Evolutionary conservation across 2,888 invertebrate genomes (phyloP), one percentile per base, ranked within the genome.

Genomic region (Tethea ocularis): DNA sequence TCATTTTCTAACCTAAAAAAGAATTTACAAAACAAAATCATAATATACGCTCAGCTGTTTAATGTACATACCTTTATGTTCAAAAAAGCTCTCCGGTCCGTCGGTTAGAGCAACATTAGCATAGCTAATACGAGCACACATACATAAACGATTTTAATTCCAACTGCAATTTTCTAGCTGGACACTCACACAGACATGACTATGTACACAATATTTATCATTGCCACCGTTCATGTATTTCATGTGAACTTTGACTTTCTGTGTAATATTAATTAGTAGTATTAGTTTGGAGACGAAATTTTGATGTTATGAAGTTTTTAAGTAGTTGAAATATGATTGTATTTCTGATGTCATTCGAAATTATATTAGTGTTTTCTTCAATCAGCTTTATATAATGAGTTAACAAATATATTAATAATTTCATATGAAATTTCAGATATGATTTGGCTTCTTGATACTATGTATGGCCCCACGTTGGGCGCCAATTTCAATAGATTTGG

Each of bases 41-140:
- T 33, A 10, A 8, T 11, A 33, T 11, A 33, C 11, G 13, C 4
- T 33, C 36, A 33, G 20, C 54, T 33, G 13, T 29, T 11, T 17
- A 15, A n/a, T 11, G 11, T 53, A 33, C 33, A 13, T 53, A 20
- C 22, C 22, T 22, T 20, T 46, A 46, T 46, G 20, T 54, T 61
- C 63, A 73, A 74, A 69, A 72, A 75, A 70, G 52, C 60, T 26
- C 63, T 29, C 51, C 62, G 53, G 60, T 59, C 60, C 56, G 67
- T 66, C 57, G 56, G 67, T 68, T 65, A 63, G 61, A 41, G 57
- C 61, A 58, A 57, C 66, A 77, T 77, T 77, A 75, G 69, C 78
- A 77, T 72, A 66, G 63, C 60, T 77, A 77, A 78, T 75, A 67
- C 57, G 70, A 68, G 59, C 75, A 69, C 74, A 67, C 68, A 68